Evolutionary conservation across 2,888 invertebrate species (phyloP).

Genomic region (Archips crataeganus): DNA sequence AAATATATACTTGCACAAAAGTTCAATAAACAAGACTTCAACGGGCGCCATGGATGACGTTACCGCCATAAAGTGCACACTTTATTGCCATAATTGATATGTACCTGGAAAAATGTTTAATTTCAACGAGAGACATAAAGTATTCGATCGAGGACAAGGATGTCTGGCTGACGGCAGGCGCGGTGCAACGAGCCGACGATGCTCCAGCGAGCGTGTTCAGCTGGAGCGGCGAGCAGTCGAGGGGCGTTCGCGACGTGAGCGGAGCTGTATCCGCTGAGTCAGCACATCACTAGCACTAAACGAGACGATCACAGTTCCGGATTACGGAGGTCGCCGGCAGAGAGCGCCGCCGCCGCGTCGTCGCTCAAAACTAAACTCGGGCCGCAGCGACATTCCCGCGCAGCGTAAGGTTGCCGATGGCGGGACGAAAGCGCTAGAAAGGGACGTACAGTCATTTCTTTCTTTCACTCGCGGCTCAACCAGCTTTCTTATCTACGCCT

Average conservation of each 20-base stretch:
- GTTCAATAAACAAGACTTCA: constrained; percentile 43
- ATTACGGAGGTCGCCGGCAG: constrained; percentile 76
- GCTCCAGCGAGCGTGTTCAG: background rate
- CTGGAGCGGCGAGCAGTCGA: background rate
- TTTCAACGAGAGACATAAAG: constrained; percentile 74
- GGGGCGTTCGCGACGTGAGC: constrained; percentile 49
- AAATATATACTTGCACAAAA: background rate
- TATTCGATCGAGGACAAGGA: constrained; percentile 83
- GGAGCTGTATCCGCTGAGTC: constrained; percentile 61
- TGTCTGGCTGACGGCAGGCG: constrained; percentile 65
- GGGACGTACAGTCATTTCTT: constrained; percentile 78
- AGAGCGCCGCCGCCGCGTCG: constrained; percentile 78
- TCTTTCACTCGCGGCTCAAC: constrained; percentile 69
- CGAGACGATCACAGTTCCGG: constrained; percentile 68
- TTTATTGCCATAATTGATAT: constrained; percentile 49
- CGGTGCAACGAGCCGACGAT: constrained; percentile 47
- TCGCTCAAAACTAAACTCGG: constrained; percentile 79
- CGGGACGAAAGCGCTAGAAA: constrained; percentile 78
- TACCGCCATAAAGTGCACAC: constrained; percentile 37
- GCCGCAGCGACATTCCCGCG: constrained; percentile 61
- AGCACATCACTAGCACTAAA: constrained; percentile 78
- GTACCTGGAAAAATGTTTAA: constrained; percentile 63
- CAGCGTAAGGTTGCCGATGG: constrained; percentile 53
- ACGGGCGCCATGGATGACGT: constrained; percentile 37
- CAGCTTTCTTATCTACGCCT: constrained; percentile 69